Conservation (phyloP, 2,797 vertebrate species). For the Myotis daubentonii region DNA sequence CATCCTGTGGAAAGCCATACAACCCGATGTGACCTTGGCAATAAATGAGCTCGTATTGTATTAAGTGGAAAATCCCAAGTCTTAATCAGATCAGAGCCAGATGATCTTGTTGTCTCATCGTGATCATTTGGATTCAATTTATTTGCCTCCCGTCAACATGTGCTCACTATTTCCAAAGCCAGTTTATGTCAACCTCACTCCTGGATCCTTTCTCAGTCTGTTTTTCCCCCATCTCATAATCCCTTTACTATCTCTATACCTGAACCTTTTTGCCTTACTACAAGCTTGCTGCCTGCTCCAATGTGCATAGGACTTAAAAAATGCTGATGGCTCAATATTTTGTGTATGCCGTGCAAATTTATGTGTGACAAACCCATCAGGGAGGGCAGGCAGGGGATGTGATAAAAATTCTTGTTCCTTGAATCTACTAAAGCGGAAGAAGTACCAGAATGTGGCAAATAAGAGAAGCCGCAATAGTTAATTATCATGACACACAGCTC, state of each 20-base stretch:
- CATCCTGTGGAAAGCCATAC: slow-evolving; percentile 17
- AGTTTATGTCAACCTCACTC: background rate
- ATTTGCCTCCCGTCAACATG: slow-evolving; percentile 3
- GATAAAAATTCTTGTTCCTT: slow-evolving; percentile 84
- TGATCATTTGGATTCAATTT: slow-evolving; percentile 45
- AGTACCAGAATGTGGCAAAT: slow-evolving; percentile 82
- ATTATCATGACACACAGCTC: slow-evolving; percentile 83
- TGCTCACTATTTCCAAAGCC: slow-evolving; percentile 22
- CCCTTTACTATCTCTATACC: background rate
- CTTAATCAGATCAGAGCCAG: slow-evolving; percentile 38
- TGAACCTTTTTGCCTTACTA: background rate
- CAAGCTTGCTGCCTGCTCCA: slow-evolving; percentile 22
- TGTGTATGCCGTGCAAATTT: slow-evolving; percentile 85
- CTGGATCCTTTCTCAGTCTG: background rate
- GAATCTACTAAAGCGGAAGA: slow-evolving; percentile 80
- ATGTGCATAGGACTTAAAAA: slow-evolving; percentile 54
- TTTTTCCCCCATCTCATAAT: background rate
- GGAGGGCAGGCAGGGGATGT: slow-evolving; percentile 77
- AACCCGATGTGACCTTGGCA: slow-evolving; percentile 33
- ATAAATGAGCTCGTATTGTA: background rate
- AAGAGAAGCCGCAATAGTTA: slow-evolving; percentile 82
- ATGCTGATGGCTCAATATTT: slow-evolving; percentile 82
- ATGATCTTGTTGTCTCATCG: slow-evolving; percentile 19
- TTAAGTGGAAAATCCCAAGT: slow-evolving; percentile 37
- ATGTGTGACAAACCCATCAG: slow-evolving; percentile 83